Conservation (phyloP, 2,113 vertebrate genomes). For the Haliaeetus leucogaster region DNA sequence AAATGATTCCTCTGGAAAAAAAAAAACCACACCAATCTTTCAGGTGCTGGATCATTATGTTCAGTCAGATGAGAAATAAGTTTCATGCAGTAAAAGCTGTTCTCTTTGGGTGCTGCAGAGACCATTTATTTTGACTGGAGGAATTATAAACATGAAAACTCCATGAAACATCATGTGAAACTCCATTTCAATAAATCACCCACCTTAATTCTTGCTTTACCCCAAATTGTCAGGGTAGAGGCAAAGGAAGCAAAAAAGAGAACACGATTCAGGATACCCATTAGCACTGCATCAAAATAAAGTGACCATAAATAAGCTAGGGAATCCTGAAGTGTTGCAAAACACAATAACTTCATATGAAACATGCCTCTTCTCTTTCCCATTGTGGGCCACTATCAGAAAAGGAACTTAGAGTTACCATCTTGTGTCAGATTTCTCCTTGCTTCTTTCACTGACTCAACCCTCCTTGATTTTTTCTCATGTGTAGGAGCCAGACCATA, state of each 20-base stretch:
- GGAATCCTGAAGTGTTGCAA: background rate
- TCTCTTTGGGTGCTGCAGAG: background rate
- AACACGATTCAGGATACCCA: background rate
- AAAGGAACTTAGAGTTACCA: background rate
- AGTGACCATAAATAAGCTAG: background rate
- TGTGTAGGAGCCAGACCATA: background rate
- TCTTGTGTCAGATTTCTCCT: background rate
- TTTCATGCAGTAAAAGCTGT: background rate
- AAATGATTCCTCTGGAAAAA: slow-evolving; percentile 22
- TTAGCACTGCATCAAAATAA: background rate
- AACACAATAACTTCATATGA: background rate
- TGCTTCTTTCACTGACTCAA: background rate
- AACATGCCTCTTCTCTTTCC: background rate
- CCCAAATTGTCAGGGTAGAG: background rate
- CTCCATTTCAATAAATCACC: background rate
- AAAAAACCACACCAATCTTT: background rate
- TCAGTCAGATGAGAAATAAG: background rate
- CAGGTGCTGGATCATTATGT: background rate
- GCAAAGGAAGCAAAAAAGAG: background rate
- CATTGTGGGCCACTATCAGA: background rate
- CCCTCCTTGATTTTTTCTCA: background rate
- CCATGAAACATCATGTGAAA: background rate
- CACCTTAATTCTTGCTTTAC: background rate
- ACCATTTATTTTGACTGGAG: background rate
- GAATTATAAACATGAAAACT: background rate